Conservation (phyloP, 2,888 invertebrate species). For the Lasioglossum morio region DNA sequence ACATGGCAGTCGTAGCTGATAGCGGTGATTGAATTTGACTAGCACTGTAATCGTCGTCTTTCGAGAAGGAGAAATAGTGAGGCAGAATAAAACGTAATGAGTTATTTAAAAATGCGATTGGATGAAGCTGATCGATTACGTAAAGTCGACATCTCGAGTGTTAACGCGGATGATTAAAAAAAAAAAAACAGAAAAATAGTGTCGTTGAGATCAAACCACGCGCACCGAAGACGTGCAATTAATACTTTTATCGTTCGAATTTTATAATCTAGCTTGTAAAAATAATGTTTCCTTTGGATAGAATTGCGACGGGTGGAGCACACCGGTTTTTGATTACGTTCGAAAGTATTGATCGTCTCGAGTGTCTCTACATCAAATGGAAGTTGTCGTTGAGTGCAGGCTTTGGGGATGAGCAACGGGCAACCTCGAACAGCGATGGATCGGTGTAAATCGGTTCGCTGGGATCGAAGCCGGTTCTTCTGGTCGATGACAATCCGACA, state of each 20-base stretch:
- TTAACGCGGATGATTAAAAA: background rate
- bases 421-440: constrained; percentile 95
- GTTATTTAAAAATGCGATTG: constrained; percentile 12
- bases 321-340: background rate
- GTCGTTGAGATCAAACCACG: constrained; percentile 11
- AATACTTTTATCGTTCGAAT: background rate
- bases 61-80: background rate
- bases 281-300: background rate
- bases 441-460: constrained; percentile 97
- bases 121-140: background rate
- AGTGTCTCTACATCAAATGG: constrained; percentile 78
- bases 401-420: constrained; percentile 89
- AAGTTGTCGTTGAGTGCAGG: constrained; percentile 83
- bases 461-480: constrained; percentile 90
- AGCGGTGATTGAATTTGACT: constrained; percentile 61
- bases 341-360: background rate
- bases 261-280: background rate
- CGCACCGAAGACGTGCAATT: background rate
- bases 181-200: background rate
- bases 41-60: constrained; percentile 34
- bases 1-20: constrained; percentile 56
- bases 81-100: background rate
- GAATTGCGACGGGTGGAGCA: background rate
- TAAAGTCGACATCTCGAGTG: constrained; percentile 1
- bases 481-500: constrained; percentile 85